Evolutionary conservation across 2,797 vertebrate species (phyloP), one percentile per base, ranked within the genome.

Genomic region (Alca torda): DNA sequence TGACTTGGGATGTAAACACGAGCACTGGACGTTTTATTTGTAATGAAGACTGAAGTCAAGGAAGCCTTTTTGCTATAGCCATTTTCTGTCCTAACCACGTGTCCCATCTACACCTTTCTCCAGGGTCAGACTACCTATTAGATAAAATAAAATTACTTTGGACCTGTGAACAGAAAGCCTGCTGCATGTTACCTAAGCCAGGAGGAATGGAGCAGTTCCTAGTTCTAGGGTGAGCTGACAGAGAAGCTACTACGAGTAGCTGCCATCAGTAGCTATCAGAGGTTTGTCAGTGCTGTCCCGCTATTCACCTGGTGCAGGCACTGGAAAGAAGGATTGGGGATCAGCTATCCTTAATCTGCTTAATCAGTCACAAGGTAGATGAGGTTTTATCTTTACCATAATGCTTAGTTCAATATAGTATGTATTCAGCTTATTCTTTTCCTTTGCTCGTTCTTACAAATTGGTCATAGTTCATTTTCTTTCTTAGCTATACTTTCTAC

Each of bases 401-500:
- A 87, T 61, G 92, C 95, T 97, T 96, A 89, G 95, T 91, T 96
- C 87, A 94, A 65, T 94, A 87, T 61, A 93, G 92, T 84, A 95
- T 78, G 95, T 97, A 96, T 74, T 96, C 91, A 86, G 94, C 96
- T 97, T 94, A 78, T 61, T 90, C 82, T 86, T 95, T 96, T 96
- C 77, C 85, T 93, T 94, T 96, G 93, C 96, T 97, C 19, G 11
- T 96, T 96, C 77, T 91, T 93, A 94, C 18, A 3, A 89, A 74
- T 73, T 70, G 83, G 70, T 95, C 95, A 93, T 97, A 96, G 92
- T 61, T 96, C 65, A 94, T 96, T 95, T 96, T 96, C 90, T 93
- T 96, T 97, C 97, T 97, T 96, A 97, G 95, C 85, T 96, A 96
- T 97, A 97, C 97, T 98, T 98, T 98, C 96, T 98, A 98, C 97